These are phyloP conservation scores for Hoplias malabaricus DNA, from an alignment of 2,113 vertebrate species.

Conservation along the genomic window DNA sequence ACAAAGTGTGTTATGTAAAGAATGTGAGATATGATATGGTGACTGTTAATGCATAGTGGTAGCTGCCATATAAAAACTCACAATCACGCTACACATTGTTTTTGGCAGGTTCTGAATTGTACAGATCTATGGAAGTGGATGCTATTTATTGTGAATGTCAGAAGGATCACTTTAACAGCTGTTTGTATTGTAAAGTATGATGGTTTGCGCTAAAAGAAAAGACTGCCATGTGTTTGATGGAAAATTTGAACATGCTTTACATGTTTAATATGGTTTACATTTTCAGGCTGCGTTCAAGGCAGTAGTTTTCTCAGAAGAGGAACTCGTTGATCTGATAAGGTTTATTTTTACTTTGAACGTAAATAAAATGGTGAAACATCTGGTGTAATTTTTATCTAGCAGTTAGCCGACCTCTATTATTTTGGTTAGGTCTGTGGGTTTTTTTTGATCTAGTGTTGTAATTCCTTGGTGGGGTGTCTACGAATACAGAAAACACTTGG, in stretches of 20 bases:
- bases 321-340: too few species aligned
- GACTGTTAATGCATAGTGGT: slow-evolving; percentile 26
- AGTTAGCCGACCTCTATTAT: too few species aligned
- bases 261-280: neutral
- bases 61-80: slow-evolving; percentile 8
- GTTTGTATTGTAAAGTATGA: slow-evolving; percentile 8
- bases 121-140: neutral
- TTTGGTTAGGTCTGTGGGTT: too few species aligned
- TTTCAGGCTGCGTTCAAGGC: neutral
- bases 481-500: too few species aligned
- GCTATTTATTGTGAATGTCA: neutral
- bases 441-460: too few species aligned
- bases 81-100: neutral
- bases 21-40: slow-evolving; percentile 31
- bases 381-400: too few species aligned
- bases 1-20: slow-evolving; percentile 41
- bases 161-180: neutral
- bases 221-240: neutral
- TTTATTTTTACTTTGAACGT: too few species aligned
- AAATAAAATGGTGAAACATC: too few species aligned
- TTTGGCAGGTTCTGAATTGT: neutral
- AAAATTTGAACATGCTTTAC: neutral
- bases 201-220: neutral
- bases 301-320: too few species aligned
- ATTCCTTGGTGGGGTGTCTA: too few species aligned